phyloP scores from a whole-genome alignment of 2,888 invertebrate species.

The Sylvicola cinctus region DNA sequence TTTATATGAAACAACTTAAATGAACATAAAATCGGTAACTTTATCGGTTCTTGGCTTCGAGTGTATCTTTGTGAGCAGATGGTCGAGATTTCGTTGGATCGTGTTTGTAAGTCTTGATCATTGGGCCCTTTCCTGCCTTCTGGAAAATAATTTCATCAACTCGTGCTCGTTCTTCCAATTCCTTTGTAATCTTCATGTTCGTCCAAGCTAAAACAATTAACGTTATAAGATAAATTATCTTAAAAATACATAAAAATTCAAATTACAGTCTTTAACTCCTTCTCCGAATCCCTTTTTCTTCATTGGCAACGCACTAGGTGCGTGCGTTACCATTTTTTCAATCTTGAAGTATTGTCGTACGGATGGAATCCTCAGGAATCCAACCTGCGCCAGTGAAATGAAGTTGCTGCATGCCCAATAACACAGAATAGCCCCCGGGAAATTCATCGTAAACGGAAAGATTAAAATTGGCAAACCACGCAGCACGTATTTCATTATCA shows the following conservation, averaged over 20 bases:
- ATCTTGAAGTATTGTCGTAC: conserved; percentile 62
- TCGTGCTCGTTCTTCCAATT: conserved; percentile 53
- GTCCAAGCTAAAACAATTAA: conserved; percentile 42
- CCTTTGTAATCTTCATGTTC: conserved; percentile 57
- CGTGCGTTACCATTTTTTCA: conserved; percentile 34
- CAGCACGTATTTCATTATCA: conserved; percentile 51
- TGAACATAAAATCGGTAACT: neutral
- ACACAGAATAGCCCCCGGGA: conserved; percentile 68
- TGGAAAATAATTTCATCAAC: conserved; percentile 62
- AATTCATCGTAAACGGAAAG: conserved; percentile 70
- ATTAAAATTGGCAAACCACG: conserved; percentile 56
- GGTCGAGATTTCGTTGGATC: conserved; percentile 46
- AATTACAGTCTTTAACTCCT: conserved; percentile 60
- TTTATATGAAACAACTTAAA: neutral
- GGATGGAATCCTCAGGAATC: conserved; percentile 48
- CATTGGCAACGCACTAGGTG: conserved; percentile 34
- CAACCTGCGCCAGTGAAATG: conserved; percentile 64
- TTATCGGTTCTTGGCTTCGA: conserved; percentile 35
- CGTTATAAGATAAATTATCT: neutral
- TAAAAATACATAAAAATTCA: conserved; percentile 4
- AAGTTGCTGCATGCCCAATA: conserved; percentile 84
- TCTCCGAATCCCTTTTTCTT: conserved; percentile 59
- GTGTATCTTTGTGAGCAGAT: no score
- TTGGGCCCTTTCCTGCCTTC: conserved; percentile 66
- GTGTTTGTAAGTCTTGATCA: conserved; percentile 70